Evolutionary conservation across 2,797 vertebrate genomes (phyloP), one percentile per base, ranked within the genome.

Genomic region (Coracias cyanogaster): DNA sequence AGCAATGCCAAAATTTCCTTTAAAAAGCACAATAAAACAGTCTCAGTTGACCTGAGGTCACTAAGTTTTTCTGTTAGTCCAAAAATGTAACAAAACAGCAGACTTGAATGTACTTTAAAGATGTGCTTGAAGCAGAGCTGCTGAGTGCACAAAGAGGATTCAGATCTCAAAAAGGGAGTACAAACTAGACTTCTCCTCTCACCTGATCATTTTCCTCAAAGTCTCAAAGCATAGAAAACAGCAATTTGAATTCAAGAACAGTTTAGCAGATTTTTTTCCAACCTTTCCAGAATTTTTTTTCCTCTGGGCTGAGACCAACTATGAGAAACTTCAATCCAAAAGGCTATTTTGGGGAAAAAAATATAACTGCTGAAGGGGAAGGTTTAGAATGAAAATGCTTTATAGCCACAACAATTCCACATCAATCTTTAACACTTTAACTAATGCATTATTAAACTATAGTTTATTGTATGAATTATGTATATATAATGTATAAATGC

Each of bases 371-470:
- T 79, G 58, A 64, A 89, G 55, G n/a, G 7, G 15, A 46, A 65
- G 33, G 37, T 65, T 78, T 71, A 87, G 58, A 89, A 70, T 52
- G 20, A 82, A 89, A 85, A 76, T 37, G 33, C 22, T 90, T 94
- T 94, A 51, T 46, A 89, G 57, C 51, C 31, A 62, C 66, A 78
- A 83, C 33, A 67, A 78, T 49, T 93, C 19, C 60, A 46, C 21
- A 89, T 94, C 48, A 86, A 65, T 82, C 81, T 95, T 88, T 90
- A 94, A 82, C 71, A 67, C 25, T 88, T 89, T 79, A 91, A 55
- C 73, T 84, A 89, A 93, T 91, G 37, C 35, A 94, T 94, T 89
- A 96, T 93, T 96, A 91, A 93, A 82, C 49, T 51, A 61, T 17
- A 49, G 25, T 90, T 89, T 94, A 86, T 86, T 85, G 72, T 43